Percentiles rank a stretch among this genome's conserved stretches.
Conservation (phyloP, 2,888 invertebrate genomes). For the Dynastes hyllus region DNA sequence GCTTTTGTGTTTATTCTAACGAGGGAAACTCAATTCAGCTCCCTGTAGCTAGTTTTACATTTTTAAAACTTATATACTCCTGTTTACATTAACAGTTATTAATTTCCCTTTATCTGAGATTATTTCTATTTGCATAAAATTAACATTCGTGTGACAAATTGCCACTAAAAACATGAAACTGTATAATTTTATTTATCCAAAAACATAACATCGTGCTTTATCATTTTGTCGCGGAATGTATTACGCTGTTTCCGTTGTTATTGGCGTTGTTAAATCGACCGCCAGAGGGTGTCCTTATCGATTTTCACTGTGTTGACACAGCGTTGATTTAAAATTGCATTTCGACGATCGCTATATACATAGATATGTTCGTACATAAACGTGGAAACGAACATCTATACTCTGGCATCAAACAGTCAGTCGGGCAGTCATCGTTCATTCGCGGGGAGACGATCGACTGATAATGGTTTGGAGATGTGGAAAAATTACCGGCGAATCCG, state of each 20-base stretch:
- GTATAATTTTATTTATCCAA: background rate
- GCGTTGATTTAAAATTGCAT: constrained; percentile 27
- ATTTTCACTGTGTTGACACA: constrained; percentile 11
- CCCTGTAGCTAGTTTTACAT: no score
- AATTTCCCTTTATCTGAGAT: no score
- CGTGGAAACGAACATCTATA: background rate
- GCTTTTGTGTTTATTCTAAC: no score
- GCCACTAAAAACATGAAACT: background rate
- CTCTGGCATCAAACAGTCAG: background rate
- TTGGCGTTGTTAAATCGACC: constrained; percentile 20
- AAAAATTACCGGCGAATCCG: constrained; percentile 16
- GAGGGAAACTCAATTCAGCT: no score
- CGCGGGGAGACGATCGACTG: background rate
- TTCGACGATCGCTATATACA: background rate
- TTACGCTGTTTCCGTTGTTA: constrained; percentile 14
- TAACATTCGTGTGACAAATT: no score
- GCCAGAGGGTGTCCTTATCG: constrained; percentile 24
- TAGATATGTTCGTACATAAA: no score
- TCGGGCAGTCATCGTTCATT: no score
- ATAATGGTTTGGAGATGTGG: constrained; percentile 11
- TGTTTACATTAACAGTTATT: no score
- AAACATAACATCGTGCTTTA: background rate
- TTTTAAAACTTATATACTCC: no score
- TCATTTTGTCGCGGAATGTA: constrained; percentile 6
- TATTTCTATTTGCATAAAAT: no score